These are phyloP conservation scores for Heliocidaris tuberculata DNA, from an alignment of 35 echinoderm and acorn worm species.

Conservation along the genomic window DNA sequence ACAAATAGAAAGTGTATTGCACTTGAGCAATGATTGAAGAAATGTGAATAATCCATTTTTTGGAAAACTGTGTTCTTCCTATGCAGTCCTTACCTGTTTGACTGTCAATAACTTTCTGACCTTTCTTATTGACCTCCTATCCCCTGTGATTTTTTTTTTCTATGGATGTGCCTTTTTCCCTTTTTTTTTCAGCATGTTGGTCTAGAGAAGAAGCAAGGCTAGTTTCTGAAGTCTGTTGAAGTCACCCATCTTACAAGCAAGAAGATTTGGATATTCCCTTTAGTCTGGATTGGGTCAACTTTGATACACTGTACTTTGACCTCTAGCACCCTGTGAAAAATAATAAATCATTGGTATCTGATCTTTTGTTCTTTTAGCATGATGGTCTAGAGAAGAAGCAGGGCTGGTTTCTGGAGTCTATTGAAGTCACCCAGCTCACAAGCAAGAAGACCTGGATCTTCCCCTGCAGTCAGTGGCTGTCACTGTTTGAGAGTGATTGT, in stretches of 20 bases:
- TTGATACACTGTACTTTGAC: neutral
- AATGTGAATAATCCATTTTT: too few species aligned
- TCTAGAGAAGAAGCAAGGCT: constrained; percentile 83
- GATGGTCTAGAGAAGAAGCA: constrained; percentile 94
- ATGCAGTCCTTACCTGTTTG: too few species aligned
- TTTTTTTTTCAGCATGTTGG: constrained; percentile 83
- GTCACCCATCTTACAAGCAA: constrained; percentile 77
- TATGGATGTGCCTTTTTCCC: too few species aligned
- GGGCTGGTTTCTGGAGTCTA: constrained; percentile 82
- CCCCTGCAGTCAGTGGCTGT: constrained; percentile 91
- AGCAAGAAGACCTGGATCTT: constrained; percentile 85
- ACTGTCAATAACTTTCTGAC: too few species aligned
- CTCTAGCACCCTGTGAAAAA: neutral
- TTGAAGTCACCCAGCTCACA: constrained; percentile 79
- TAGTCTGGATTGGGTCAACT: too few species aligned
- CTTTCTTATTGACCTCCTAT: too few species aligned
- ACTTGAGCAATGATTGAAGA: too few species aligned
- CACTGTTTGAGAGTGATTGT: constrained; percentile 96
- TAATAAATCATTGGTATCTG: neutral
- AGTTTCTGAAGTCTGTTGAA: constrained; percentile 74
- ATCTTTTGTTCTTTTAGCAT: constrained; percentile 63
- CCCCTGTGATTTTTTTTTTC: too few species aligned
- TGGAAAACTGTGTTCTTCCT: too few species aligned
- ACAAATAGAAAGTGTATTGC: too few species aligned
- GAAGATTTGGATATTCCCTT: constrained; percentile 80